Conservation (phyloP, 2,797 vertebrate genomes). For the Orestias chungarensis region DNA sequence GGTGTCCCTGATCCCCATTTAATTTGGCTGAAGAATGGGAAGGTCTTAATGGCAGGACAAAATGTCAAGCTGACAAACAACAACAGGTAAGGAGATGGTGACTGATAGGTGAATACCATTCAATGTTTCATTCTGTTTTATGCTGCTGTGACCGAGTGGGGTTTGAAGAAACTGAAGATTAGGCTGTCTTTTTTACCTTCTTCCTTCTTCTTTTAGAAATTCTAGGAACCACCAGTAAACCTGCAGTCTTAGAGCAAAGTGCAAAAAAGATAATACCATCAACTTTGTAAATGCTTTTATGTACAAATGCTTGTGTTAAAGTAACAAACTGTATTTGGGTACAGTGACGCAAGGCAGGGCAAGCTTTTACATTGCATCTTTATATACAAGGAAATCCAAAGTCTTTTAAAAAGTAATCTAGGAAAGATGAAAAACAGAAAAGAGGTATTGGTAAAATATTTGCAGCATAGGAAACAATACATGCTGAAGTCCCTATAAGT, state of each 20-base stretch:
- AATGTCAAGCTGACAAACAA: conserved; percentile 79
- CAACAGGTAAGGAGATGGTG: conserved; percentile 74
- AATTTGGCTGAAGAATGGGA: conserved; percentile 85
- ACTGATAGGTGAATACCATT: not conserved
- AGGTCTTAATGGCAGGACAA: conserved; percentile 75
- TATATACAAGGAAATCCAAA: too few relatives aligned
- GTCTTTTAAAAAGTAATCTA: too few relatives aligned
- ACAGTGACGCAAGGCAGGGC: too few relatives aligned
- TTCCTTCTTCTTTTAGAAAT: too few relatives aligned
- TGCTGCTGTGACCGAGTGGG: not conserved
- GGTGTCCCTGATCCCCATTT: conserved; percentile 80
- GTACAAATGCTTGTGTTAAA: not conserved
- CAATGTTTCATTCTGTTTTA: not conserved
- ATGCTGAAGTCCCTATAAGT: not conserved
- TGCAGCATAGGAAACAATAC: too few relatives aligned
- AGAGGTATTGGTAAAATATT: not conserved
- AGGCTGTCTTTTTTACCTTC: not conserved
- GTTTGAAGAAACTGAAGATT: too few relatives aligned
- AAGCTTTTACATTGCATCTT: too few relatives aligned
- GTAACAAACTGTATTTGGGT: not conserved
- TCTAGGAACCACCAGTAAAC: too few relatives aligned
- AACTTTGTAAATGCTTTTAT: not conserved
- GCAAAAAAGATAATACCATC: too few relatives aligned
- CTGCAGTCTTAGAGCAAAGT: too few relatives aligned
- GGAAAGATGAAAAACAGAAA: not conserved